Percentiles rank a stretch among this genome's conserved stretches.
phyloP scores from a whole-genome alignment of 30 jellyfish, hydroid and myxozoan genomes.

The Aurelia aurita region DNA sequence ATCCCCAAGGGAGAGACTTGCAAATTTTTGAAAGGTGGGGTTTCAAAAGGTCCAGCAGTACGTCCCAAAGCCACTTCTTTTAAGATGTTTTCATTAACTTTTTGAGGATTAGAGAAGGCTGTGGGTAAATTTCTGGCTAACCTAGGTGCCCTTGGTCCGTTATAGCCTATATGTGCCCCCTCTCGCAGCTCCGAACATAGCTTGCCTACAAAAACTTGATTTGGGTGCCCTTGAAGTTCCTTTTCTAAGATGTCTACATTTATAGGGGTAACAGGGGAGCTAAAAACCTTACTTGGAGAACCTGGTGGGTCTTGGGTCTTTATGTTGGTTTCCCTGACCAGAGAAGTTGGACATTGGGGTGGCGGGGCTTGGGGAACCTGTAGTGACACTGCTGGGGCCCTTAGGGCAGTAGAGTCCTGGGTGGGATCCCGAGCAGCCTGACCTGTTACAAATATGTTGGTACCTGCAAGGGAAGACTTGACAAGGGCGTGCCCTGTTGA shows the following conservation, averaged over 20 bases:
- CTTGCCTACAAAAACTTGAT: conserved; percentile 10
- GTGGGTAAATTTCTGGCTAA: conserved; percentile 8
- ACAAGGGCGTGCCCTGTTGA: no score
- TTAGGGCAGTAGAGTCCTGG: background rate
- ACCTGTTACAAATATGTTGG: background rate
- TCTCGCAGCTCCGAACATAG: background rate
- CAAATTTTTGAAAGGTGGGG: conserved; percentile 13
- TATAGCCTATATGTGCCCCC: background rate
- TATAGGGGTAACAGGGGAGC: background rate
- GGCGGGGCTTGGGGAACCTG: no score
- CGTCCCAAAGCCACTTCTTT: conserved; percentile 16
- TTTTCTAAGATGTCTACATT: background rate
- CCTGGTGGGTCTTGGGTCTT: no score
- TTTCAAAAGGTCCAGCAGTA: conserved; percentile 19
- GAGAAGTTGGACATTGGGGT: no score
- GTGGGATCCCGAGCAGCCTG: background rate
- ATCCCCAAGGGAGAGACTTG: conserved; percentile 23
- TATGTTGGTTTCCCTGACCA: no score
- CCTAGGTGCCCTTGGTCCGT: conserved; percentile 2
- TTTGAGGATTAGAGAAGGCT: background rate
- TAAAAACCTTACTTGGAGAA: no score
- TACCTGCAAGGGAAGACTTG: background rate
- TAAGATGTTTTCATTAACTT: background rate
- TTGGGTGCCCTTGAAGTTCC: conserved; percentile 9
- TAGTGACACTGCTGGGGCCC: no score